Evolutionary conservation across 2,888 invertebrate genomes (phyloP).

Genomic region (Apocheima hispidaria): DNA sequence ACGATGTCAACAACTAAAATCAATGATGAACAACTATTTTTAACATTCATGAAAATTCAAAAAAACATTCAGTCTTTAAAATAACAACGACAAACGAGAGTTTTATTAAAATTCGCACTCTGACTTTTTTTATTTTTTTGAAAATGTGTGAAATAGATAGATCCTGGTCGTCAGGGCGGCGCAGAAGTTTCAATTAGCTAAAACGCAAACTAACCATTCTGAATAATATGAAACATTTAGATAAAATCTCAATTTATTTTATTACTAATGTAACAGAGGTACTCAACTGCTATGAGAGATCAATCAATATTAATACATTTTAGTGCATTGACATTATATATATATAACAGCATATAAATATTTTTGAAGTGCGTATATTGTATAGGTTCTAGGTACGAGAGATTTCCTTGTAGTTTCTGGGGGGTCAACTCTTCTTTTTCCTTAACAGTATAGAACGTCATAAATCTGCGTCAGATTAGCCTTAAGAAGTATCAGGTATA

Average conservation of each 20-base stretch:
- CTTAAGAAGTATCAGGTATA: background rate
- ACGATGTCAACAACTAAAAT: too few species aligned
- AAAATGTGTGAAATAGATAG: background rate
- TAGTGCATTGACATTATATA: background rate
- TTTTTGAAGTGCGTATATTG: background rate
- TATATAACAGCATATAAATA: background rate
- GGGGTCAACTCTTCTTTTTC: background rate
- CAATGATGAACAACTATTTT: too few species aligned
- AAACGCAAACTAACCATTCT: conserved; percentile 3
- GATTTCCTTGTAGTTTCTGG: background rate
- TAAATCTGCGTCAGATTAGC: background rate
- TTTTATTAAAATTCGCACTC: too few species aligned
- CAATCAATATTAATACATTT: background rate
- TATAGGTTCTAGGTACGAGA: background rate
- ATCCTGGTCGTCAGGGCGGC: too few species aligned
- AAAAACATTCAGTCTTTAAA: too few species aligned
- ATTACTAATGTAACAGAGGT: background rate
- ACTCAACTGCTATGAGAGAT: background rate
- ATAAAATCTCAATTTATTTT: background rate
- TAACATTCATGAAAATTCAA: too few species aligned
- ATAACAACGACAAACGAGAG: too few species aligned
- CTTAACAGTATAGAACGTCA: conserved; percentile 2
- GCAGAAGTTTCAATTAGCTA: too few species aligned
- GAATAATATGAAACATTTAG: background rate
- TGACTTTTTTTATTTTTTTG: too few species aligned